Evolutionary conservation across 2,113 vertebrate species (phyloP).

Genomic region (Pedetes capensis): DNA sequence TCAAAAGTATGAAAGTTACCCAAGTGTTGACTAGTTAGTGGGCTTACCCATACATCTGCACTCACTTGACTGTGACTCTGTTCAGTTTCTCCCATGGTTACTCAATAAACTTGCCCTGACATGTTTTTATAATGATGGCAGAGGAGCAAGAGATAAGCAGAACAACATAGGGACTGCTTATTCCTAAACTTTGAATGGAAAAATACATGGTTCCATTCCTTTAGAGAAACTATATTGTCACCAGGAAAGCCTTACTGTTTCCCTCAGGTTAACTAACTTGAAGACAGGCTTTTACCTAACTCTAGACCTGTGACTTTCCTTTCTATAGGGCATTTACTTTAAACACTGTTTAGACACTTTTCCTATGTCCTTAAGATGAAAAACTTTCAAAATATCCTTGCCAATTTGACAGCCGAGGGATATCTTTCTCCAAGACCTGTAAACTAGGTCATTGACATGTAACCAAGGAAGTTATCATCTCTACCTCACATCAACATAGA

Average conservation of each 20-base stretch:
- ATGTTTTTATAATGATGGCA: background rate
- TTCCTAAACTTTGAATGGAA: background rate
- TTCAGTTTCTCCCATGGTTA: background rate
- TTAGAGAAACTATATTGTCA: background rate
- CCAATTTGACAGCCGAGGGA: background rate
- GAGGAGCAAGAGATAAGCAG: background rate
- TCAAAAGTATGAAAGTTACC: background rate
- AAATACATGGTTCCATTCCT: background rate
- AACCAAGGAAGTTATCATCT: background rate
- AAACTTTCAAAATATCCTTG: background rate
- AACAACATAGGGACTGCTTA: background rate
- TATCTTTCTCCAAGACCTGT: background rate
- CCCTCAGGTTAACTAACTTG: background rate
- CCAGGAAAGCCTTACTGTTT: background rate
- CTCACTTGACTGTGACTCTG: background rate
- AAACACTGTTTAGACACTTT: background rate
- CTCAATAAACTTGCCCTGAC: background rate
- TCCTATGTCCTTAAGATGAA: background rate
- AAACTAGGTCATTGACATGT: background rate
- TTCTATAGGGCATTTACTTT: background rate
- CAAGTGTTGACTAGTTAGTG: background rate
- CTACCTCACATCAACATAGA: background rate
- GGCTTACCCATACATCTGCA: background rate
- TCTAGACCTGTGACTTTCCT: background rate
- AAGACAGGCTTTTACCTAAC: background rate